Evolutionary conservation across 2,888 invertebrate species (phyloP).

Genomic region (Mythimna loreyi): DNA sequence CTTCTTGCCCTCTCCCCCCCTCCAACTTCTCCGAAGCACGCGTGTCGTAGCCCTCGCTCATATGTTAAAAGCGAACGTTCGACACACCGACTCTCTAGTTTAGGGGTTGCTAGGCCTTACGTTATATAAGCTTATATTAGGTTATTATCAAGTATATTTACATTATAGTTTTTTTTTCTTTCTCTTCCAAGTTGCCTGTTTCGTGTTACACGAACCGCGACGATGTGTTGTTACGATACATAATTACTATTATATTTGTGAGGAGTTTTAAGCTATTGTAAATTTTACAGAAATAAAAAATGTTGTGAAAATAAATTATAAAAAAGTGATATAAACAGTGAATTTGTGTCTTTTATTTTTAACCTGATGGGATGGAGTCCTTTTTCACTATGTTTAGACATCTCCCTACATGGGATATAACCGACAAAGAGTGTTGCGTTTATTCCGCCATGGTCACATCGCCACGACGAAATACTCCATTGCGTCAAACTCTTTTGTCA

Average conservation of each 20-base stretch:
- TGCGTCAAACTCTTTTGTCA: too few species aligned
- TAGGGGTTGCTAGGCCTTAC: conserved; percentile 83
- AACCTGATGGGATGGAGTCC: conserved; percentile 31
- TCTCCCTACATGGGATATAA: too few species aligned
- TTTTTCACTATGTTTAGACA: conserved; percentile 1
- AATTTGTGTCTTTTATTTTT: conserved; percentile 76
- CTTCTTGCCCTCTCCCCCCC: conserved; percentile 50
- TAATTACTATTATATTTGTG: conserved; percentile 87
- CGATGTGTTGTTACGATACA: conserved; percentile 83
- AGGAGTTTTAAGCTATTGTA: conserved; percentile 91
- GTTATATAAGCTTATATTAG: conserved; percentile 85
- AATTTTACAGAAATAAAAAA: conserved; percentile 91
- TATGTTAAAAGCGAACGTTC: conserved; percentile 85
- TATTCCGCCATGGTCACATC: too few species aligned
- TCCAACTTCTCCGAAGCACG: conserved; percentile 62
- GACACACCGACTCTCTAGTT: conserved; percentile 85
- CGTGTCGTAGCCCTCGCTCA: conserved; percentile 80
- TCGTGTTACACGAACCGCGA: conserved; percentile 74
- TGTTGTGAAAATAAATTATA: conserved; percentile 91
- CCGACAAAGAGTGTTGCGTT: too few species aligned
- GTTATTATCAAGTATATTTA: conserved; percentile 83
- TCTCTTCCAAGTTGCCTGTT: conserved; percentile 87
- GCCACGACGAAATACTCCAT: too few species aligned
- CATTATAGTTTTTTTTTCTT: conserved; percentile 78
- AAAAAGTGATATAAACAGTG: conserved; percentile 90